Evolutionary conservation across 2,113 vertebrate species (phyloP).

Genomic region (Oenanthe oenanthe): DNA sequence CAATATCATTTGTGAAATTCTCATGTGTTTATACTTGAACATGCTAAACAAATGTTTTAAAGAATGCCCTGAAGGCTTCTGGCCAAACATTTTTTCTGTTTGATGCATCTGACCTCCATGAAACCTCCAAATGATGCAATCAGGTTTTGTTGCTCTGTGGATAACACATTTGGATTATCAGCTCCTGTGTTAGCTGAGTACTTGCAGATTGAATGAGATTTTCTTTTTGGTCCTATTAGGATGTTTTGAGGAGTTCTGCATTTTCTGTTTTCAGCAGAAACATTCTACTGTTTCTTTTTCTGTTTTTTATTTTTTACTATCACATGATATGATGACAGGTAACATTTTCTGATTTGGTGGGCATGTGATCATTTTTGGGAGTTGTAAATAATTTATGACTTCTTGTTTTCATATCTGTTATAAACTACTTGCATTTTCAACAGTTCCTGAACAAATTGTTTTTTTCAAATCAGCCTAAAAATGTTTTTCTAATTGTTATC

Average conservation of each 20-base stretch:
- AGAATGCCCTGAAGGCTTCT: background rate
- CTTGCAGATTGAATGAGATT: background rate
- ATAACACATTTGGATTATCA: background rate
- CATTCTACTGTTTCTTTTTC: background rate
- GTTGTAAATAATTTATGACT: background rate
- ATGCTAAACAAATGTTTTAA: background rate
- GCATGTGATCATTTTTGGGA: background rate
- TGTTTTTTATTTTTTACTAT: background rate
- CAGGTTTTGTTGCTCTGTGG: slow-evolving; percentile 18
- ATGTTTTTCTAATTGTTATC: background rate
- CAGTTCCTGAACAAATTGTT: background rate
- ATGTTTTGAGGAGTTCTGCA: background rate
- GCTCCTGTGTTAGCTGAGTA: background rate
- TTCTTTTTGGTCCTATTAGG: background rate
- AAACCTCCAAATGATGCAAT: background rate
- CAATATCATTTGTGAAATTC: background rate
- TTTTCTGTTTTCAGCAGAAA: background rate
- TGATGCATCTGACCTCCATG: slow-evolving; percentile 27
- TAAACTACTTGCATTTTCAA: background rate
- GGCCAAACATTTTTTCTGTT: background rate
- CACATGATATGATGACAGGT: background rate
- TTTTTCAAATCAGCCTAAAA: background rate
- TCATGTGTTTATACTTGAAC: background rate
- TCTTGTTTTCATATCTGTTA: background rate
- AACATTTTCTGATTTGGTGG: background rate